phyloP scores from a whole-genome alignment of 2,888 invertebrate species.

The Melieria crassipennis region DNA sequence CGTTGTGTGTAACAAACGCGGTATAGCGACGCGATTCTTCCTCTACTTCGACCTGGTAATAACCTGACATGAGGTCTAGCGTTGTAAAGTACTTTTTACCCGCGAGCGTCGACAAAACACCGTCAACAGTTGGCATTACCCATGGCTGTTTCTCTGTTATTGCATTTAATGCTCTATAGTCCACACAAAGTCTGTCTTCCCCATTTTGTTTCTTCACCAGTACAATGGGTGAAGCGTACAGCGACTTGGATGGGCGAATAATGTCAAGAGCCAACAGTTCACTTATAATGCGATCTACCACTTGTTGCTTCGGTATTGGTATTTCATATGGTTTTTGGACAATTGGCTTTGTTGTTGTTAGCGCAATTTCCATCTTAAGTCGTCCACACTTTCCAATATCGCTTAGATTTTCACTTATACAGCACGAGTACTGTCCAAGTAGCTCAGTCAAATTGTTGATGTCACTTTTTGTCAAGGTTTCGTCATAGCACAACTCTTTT shows the following conservation, averaged over 20 bases:
- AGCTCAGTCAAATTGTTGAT: not conserved
- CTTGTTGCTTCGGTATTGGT: not conserved
- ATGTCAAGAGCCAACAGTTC: not conserved
- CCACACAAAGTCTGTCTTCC: constrained; percentile 50
- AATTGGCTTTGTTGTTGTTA: not conserved
- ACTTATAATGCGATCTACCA: not conserved
- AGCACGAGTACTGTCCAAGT: not conserved
- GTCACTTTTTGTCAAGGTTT: not conserved
- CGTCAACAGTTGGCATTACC: constrained; percentile 39
- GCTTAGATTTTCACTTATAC: constrained; percentile 1
- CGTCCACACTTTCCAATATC: not conserved
- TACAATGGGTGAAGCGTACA: constrained; percentile 7
- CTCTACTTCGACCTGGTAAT: constrained; percentile 35
- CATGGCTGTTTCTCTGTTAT: constrained; percentile 38
- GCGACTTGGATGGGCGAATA: constrained; percentile 9
- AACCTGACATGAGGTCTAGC: constrained; percentile 34
- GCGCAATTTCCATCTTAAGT: constrained; percentile 2
- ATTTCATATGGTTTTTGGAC: not conserved
- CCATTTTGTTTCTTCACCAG: constrained; percentile 41
- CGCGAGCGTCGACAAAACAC: too few relatives aligned
- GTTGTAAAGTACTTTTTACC: constrained; percentile 36
- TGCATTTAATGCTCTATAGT: constrained; percentile 40
- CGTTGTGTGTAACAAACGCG: constrained; percentile 29
- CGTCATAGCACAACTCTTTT: too few relatives aligned
- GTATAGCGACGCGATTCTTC: constrained; percentile 30